Conservation (phyloP, 1,140 invertebrate genomes). For the Pseudomyrmex cubaensis region DNA sequence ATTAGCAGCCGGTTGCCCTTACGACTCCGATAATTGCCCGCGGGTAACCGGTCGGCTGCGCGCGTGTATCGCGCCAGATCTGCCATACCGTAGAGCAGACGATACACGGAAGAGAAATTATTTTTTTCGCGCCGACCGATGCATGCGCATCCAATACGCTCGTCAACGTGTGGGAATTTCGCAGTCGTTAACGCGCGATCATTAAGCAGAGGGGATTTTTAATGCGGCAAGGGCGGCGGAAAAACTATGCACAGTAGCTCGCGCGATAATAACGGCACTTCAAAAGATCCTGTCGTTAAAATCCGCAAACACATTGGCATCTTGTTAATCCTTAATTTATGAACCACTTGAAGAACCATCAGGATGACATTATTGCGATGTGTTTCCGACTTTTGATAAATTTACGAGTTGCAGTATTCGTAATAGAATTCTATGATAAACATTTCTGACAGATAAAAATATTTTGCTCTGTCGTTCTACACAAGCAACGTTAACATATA, state of each 20-base stretch:
- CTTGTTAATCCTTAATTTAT: constrained; percentile 54
- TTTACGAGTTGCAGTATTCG: constrained; percentile 32
- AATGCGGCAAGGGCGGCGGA: background rate
- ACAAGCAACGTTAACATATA: constrained; percentile 3
- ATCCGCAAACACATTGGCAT: constrained; percentile 53
- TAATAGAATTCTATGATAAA: constrained; percentile 28
- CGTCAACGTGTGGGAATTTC: constrained; percentile 49
- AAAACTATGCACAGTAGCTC: constrained; percentile 11
- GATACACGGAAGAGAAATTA: constrained; percentile 54
- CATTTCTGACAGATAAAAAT: constrained; percentile 16
- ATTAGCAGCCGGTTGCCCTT: constrained; percentile 66
- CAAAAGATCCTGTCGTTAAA: constrained; percentile 19
- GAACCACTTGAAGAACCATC: constrained; percentile 24
- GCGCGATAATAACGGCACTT: background rate
- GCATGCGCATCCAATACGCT: background rate
- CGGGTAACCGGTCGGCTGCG: constrained; percentile 42
- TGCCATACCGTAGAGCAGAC: background rate
- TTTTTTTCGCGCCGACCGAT: constrained; percentile 1
- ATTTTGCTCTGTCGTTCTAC: background rate
- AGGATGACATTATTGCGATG: constrained; percentile 27
- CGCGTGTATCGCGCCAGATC: constrained; percentile 55
- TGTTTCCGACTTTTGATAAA: constrained; percentile 24
- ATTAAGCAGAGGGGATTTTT: constrained; percentile 26
- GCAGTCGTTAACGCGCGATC: constrained; percentile 36
- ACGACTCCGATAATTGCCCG: constrained; percentile 69